Evolutionary conservation across 2,113 vertebrate species (phyloP).

Genomic region (Pangasianodon gigas): DNA sequence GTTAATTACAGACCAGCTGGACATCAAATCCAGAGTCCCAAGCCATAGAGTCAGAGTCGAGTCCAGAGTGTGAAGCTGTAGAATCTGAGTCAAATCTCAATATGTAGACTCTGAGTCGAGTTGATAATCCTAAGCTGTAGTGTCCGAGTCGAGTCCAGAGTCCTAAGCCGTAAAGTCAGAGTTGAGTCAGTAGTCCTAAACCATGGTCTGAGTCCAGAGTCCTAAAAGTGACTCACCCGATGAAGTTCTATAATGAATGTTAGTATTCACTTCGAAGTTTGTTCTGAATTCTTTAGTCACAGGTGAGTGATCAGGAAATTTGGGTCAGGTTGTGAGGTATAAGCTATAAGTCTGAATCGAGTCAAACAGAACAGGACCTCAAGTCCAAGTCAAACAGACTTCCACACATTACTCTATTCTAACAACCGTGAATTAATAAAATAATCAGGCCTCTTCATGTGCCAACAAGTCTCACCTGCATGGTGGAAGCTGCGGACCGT

Average conservation of each 20-base stretch:
- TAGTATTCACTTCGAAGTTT: not conserved
- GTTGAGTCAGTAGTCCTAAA: not conserved
- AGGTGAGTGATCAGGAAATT: not conserved
- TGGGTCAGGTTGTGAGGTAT: too few relatives aligned
- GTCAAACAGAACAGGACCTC: not conserved
- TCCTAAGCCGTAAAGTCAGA: not conserved
- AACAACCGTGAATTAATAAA: conserved; percentile 13
- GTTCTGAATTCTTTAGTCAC: not conserved
- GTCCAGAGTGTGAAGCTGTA: not conserved
- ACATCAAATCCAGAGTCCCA: not conserved
- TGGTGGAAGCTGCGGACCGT: conserved; percentile 79
- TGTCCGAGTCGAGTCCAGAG: not conserved
- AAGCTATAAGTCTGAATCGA: not conserved
- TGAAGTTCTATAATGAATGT: not conserved
- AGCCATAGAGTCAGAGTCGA: not conserved
- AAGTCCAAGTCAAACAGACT: not conserved
- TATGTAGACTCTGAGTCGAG: not conserved
- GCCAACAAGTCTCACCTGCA: conserved; percentile 64
- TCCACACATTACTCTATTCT: conserved; percentile 16
- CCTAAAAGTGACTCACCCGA: not conserved
- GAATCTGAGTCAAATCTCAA: not conserved
- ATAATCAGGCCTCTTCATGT: conserved; percentile 12
- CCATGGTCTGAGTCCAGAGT: not conserved
- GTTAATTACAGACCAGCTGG: not conserved
- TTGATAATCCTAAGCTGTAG: not conserved